phyloP scores from a whole-genome alignment of 1,140 invertebrate species.

The Mactra quadrangularis region DNA sequence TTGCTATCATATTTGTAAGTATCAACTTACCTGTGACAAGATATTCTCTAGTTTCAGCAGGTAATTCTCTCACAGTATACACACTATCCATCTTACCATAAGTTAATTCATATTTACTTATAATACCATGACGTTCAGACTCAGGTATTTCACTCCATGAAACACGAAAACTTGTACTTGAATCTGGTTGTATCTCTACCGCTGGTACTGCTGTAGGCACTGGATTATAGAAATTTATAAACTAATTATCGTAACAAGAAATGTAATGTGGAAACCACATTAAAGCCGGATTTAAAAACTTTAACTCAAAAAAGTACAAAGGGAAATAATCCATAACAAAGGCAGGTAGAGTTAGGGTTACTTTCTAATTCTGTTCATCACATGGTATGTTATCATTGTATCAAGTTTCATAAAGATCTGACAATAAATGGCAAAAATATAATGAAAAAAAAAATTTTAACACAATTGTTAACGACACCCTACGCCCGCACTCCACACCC shows the following conservation, averaged over 20 bases:
- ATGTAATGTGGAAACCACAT: no score
- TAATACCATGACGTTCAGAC: slow-evolving; percentile 11
- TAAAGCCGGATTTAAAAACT: neutral
- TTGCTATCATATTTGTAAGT: no score
- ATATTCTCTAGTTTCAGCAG: neutral
- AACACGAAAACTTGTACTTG: slow-evolving; percentile 48
- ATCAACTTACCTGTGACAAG: slow-evolving; percentile 48
- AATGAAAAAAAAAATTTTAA: no score
- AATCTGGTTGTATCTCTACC: slow-evolving; percentile 40
- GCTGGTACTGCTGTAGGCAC: slow-evolving; percentile 25
- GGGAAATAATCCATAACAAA: no score
- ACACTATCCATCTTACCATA: slow-evolving; percentile 31
- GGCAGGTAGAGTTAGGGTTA: no score
- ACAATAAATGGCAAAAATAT: no score
- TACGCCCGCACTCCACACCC: neutral
- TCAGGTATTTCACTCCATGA: slow-evolving; percentile 33
- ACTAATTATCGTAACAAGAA: no score
- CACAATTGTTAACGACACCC: no score
- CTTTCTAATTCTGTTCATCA: no score
- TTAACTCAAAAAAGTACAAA: neutral
- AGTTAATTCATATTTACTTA: slow-evolving; percentile 16
- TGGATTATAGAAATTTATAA: slow-evolving; percentile 1
- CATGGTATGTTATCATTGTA: no score
- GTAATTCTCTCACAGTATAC: slow-evolving; percentile 1
- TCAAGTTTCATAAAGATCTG: no score